Base-by-base conservation (phyloP, 1,140 invertebrate species). In the Scaptomyza pallida region DNA sequence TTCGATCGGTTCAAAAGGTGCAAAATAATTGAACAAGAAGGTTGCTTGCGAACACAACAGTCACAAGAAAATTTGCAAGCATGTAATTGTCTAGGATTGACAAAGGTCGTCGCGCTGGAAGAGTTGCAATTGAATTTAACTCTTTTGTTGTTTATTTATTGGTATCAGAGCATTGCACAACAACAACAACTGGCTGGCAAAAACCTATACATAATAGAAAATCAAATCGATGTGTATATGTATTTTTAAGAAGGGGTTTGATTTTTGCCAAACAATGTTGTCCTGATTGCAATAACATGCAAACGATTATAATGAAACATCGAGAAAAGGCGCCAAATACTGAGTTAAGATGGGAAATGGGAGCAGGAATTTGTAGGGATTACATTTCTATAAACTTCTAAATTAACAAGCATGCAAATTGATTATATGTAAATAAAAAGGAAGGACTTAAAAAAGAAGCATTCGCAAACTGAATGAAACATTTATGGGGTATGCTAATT, bases 141-240 rank as follows among this genome's bases (percentile, higher is more conserved):
- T 86, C 81, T 75, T 76, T 86, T 86, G 81, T 86, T 86, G 82
- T 81, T 86, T 86, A 86, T 86, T 86, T 86, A 88, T 86, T 86
- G 81, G 77, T 76, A 77, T 78, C 77, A 62, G 72, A 62, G 45
- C 16, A 48, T 40, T 26, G 50, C 48, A 51, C 9, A 50, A 52
- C 41, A 45, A 63, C 55, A 56, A 77, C 73, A 68, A 79, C 65
- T 51, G 47, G 35, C 57, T 68, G 48, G 57, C 64, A 35, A 45
- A 48, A 44, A n/a, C n/a, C n/a, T n/a, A n/a, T n/a, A n/a, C n/a
- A n/a, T n/a, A 45, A 48, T 50, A 59, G 35, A 13, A 54, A 21
- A 33, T 12, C 10, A 68, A 15, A 43, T 21, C 26, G 6, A 51
- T 54, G 44, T 51, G 44, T 56, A 41, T 55, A 62, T 62, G 52